These are phyloP conservation scores for Bombyx huttoni DNA, from an alignment of 2,888 invertebrate genomes.

Conservation along the genomic window DNA sequence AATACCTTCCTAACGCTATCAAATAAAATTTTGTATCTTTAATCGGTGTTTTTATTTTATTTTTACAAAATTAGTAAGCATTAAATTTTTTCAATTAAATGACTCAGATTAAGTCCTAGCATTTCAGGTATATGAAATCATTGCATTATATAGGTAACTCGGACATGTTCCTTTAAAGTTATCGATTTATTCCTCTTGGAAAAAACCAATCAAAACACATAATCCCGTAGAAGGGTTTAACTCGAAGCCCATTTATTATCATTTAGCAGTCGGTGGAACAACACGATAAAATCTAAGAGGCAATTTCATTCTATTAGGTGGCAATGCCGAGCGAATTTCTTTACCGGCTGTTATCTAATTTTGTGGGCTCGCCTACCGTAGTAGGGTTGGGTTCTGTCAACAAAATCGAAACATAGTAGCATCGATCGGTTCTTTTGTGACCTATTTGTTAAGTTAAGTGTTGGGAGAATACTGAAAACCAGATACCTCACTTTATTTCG, in stretches of 20 bases:
- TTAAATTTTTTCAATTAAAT: too few species aligned
- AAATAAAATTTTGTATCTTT: too few species aligned
- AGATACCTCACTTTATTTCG: not conserved
- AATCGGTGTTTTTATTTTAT: too few species aligned
- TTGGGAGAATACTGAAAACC: constrained; percentile 11
- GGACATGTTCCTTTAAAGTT: too few species aligned
- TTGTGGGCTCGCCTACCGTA: constrained; percentile 14
- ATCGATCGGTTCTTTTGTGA: constrained; percentile 14
- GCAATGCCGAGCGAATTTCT: constrained; percentile 19
- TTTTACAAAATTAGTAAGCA: too few species aligned
- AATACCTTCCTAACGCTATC: too few species aligned
- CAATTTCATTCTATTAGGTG: constrained; percentile 18
- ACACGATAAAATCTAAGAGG: not conserved
- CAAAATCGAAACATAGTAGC: constrained; percentile 17
- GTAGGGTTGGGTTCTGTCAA: constrained; percentile 15
- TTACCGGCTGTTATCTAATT: constrained; percentile 24
- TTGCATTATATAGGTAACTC: too few species aligned
- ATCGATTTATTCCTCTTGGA: too few species aligned
- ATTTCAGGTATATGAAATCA: too few species aligned
- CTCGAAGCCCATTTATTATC: not conserved
- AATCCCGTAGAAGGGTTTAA: not conserved
- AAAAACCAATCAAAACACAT: not conserved
- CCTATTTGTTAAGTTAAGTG: constrained; percentile 11
- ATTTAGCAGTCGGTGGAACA: not conserved
- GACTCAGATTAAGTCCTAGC: too few species aligned